These are phyloP conservation scores for Carabus problematicus DNA, from an alignment of 2,888 invertebrate species.

Conservation along the genomic window DNA sequence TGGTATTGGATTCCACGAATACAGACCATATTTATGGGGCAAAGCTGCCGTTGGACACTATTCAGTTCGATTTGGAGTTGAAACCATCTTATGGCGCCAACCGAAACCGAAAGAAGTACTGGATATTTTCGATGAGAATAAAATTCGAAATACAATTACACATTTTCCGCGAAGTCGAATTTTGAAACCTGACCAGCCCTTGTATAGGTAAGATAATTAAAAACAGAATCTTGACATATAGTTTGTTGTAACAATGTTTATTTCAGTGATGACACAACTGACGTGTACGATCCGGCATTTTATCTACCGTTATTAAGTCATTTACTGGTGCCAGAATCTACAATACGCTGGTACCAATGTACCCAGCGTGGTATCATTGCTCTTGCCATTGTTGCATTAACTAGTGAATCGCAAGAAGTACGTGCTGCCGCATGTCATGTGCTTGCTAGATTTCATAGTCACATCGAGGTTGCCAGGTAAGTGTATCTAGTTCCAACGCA, in stretches of 20 bases:
- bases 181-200: slow-evolving; percentile 50
- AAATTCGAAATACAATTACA: slow-evolving; percentile 70
- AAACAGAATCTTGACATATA: slow-evolving; percentile 46
- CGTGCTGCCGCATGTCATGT: slow-evolving; percentile 78
- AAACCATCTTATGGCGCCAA: slow-evolving; percentile 71
- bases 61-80: slow-evolving; percentile 67
- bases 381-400: slow-evolving; percentile 73
- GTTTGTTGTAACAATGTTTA: slow-evolving; percentile 52
- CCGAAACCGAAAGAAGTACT: slow-evolving; percentile 77
- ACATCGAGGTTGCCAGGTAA: slow-evolving; percentile 75
- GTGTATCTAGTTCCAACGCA: slow-evolving; percentile 47
- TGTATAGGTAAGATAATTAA: slow-evolving; percentile 22
- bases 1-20: slow-evolving; percentile 66
- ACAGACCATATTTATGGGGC: slow-evolving; percentile 83
- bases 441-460: slow-evolving; percentile 75
- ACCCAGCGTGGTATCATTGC: slow-evolving; percentile 75
- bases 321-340: slow-evolving; percentile 76
- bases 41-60: slow-evolving; percentile 80
- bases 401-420: slow-evolving; percentile 70
- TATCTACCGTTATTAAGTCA: slow-evolving; percentile 79
- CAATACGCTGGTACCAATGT: slow-evolving; percentile 75
- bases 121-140: slow-evolving; percentile 71
- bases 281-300: slow-evolving; percentile 83
- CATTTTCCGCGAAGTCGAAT: slow-evolving; percentile 73
- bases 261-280: slow-evolving; percentile 47